phyloP scores from a whole-genome alignment of 2,113 vertebrate genomes.

The Arothron firmamentum region DNA sequence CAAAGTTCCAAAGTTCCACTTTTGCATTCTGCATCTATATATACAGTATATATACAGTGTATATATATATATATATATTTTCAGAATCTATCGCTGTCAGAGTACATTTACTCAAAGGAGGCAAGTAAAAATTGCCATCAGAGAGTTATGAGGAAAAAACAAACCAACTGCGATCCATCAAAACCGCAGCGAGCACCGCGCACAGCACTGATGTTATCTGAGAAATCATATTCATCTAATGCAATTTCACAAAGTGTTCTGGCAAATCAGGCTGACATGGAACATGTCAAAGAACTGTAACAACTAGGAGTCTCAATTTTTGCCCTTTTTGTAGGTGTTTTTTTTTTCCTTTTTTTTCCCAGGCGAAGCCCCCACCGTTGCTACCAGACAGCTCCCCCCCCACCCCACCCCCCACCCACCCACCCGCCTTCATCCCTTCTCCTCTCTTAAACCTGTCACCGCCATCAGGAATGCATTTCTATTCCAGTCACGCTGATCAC shows the following conservation, averaged over 20 bases:
- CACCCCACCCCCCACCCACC: background rate
- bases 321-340: constrained; percentile 57
- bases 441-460: constrained; percentile 71
- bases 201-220: constrained; percentile 56
- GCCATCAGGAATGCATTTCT: constrained; percentile 68
- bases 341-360: constrained; percentile 30
- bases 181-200: constrained; percentile 50
- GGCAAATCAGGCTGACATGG: constrained; percentile 71
- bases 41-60: too few relatives aligned
- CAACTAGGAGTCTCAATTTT: constrained; percentile 57
- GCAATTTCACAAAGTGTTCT: constrained; percentile 66
- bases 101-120: background rate
- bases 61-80: too few relatives aligned
- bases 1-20: background rate
- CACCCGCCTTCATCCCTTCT: constrained; percentile 44
- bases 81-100: background rate
- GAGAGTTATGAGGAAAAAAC: constrained; percentile 10
- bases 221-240: constrained; percentile 65
- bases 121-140: constrained; percentile 22
- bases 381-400: background rate
- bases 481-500: constrained; percentile 76
- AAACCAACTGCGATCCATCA: constrained; percentile 8
- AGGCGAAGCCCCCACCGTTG: constrained; percentile 31
- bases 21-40: background rate
- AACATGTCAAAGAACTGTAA: constrained; percentile 73